These are phyloP conservation scores for Lepidotrigona ventralis DNA, from an alignment of 1,140 invertebrate species.

Conservation along the genomic window DNA sequence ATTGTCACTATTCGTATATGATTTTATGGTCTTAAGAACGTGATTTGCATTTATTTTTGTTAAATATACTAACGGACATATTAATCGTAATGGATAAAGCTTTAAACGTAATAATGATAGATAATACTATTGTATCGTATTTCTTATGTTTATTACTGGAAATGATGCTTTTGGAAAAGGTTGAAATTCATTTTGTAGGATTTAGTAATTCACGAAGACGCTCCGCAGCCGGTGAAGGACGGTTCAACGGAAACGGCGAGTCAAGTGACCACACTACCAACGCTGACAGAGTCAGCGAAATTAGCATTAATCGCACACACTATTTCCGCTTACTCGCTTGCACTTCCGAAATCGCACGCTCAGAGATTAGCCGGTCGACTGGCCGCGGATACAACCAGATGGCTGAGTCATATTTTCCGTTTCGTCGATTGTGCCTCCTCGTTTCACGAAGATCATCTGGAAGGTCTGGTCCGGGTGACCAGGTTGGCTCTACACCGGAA, in stretches of 20 bases:
- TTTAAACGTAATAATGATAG: too few species aligned
- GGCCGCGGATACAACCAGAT: conserved; percentile 87
- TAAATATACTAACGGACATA: neutral
- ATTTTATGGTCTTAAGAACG: neutral
- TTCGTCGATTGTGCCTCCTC: conserved; percentile 85
- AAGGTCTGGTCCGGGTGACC: conserved; percentile 88
- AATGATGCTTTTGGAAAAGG: neutral
- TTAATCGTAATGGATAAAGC: neutral
- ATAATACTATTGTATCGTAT: too few species aligned
- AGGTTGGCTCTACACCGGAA: conserved; percentile 89
- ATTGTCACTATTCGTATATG: neutral
- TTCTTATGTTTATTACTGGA: too few species aligned
- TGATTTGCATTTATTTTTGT: neutral
- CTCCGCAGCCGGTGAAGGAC: conserved; percentile 71
- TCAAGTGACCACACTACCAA: conserved; percentile 77
- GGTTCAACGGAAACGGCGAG: conserved; percentile 68
- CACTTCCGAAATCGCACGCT: conserved; percentile 85
- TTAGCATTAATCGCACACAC: conserved; percentile 87
- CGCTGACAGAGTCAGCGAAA: conserved; percentile 83
- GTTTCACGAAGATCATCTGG: conserved; percentile 89
- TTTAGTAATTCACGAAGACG: conserved; percentile 79
- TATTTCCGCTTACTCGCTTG: conserved; percentile 86
- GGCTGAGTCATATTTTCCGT: conserved; percentile 90
- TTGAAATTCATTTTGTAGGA: conserved; percentile 70
- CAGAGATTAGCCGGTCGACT: conserved; percentile 86